Conservation (phyloP, 2,113 vertebrate genomes). For the Dipodomys ordii region DNA sequence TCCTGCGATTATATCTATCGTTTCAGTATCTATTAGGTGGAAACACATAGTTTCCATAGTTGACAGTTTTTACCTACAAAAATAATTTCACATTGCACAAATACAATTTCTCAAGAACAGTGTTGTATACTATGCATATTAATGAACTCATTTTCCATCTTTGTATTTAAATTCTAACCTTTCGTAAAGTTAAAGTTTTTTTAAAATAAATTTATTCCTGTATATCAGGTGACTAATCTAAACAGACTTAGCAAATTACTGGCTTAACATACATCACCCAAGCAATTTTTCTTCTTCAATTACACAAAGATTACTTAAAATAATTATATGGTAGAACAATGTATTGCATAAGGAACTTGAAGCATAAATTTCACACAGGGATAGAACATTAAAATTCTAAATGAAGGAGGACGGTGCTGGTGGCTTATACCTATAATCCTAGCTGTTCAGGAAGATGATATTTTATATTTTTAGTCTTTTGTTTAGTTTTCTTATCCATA, state of each 20-base stretch:
- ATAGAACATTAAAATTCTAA: conserved; percentile 6
- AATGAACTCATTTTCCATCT: conserved; percentile 39
- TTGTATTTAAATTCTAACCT: background rate
- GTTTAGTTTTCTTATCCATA: background rate
- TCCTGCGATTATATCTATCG: background rate
- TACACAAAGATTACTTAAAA: conserved; percentile 31
- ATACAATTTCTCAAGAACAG: background rate
- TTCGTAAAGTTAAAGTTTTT: conserved; percentile 20
- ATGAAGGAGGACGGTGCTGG: too few relatives aligned
- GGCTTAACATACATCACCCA: background rate
- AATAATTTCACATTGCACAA: background rate
- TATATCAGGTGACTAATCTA: background rate
- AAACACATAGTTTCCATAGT: background rate
- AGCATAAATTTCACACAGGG: conserved; percentile 2
- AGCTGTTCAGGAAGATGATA: too few relatives aligned
- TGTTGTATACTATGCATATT: background rate
- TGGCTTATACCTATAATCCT: too few relatives aligned
- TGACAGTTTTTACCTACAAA: background rate
- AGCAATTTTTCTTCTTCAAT: conserved; percentile 13
- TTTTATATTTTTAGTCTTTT: too few relatives aligned
- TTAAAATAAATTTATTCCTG: background rate
- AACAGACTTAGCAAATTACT: background rate
- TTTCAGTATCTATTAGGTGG: conserved; percentile 14
- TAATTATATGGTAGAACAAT: conserved; percentile 1
- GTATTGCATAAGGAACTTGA: background rate